Conservation (phyloP, 2,888 invertebrate species). For the Eristalis arbustorum region DNA sequence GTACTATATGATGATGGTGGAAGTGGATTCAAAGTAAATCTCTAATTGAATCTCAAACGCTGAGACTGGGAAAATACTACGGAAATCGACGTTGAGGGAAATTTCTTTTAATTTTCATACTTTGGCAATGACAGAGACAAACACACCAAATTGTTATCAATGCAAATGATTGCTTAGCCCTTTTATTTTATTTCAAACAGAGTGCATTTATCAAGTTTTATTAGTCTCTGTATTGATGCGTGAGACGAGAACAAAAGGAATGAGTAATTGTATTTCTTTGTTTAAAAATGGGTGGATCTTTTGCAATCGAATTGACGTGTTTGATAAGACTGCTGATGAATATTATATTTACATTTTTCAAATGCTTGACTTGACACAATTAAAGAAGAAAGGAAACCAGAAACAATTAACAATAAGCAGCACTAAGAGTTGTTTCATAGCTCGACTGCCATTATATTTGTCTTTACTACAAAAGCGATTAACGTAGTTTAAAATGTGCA, state of each 20-base stretch:
- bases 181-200: not conserved
- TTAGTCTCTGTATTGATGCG: not conserved
- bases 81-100: not conserved
- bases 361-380: not conserved
- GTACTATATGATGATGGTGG: not conserved
- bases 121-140: not conserved
- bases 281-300: not conserved
- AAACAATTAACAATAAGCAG: not conserved
- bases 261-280: not conserved
- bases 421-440: too few species aligned
- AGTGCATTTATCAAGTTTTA: not conserved
- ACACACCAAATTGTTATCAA: not conserved
- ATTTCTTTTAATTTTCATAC: not conserved
- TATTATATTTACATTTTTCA: not conserved
- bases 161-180: not conserved
- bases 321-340: not conserved
- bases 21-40: not conserved
- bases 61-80: not conserved
- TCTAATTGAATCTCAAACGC: not conserved
- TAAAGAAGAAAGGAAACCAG: not conserved
- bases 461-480: not conserved
- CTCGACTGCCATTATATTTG: not conserved
- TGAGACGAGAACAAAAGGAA: not conserved
- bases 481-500: not conserved
- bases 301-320: not conserved